Evolutionary conservation across 2,113 vertebrate species (phyloP).

Genomic region (Siphamia tubifer): DNA sequence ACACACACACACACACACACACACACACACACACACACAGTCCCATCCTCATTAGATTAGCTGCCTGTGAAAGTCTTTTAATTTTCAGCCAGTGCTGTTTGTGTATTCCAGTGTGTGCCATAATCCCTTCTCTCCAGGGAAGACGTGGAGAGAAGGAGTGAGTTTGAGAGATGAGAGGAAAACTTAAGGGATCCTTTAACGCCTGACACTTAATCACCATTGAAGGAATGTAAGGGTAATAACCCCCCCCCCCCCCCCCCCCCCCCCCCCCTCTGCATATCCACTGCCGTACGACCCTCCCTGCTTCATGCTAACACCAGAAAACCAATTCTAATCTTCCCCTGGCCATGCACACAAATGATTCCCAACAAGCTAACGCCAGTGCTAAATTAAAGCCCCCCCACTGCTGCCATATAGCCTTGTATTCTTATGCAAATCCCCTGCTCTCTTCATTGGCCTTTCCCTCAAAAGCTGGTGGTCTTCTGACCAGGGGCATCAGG

Average conservation of each 20-base stretch:
- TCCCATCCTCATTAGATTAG: constrained; percentile 77
- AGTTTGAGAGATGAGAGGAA: constrained; percentile 54
- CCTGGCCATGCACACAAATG: constrained; percentile 48
- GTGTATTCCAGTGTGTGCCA: constrained; percentile 68
- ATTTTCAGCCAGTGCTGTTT: constrained; percentile 79
- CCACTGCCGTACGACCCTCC: constrained; percentile 39
- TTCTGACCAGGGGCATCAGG: constrained; percentile 59
- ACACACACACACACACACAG: too few relatives aligned
- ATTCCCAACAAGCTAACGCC: constrained; percentile 55
- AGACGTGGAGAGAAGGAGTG: constrained; percentile 48
- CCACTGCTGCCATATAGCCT: constrained; percentile 25
- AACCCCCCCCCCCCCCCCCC: constrained; percentile 51
- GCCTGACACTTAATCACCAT: constrained; percentile 65
- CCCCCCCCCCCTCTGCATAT: constrained; percentile 35
- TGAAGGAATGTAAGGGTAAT: constrained; percentile 49
- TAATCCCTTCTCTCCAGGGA: constrained; percentile 73
- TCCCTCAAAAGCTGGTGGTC: constrained; percentile 34
- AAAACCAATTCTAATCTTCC: constrained; percentile 65
- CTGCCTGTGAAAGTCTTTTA: constrained; percentile 77
- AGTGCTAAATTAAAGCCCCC: constrained; percentile 57
- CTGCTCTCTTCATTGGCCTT: constrained; percentile 20
- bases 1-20: too few relatives aligned
- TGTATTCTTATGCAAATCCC: constrained; percentile 76
- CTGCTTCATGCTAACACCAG: constrained; percentile 34
- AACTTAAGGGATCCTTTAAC: constrained; percentile 70